Base-by-base conservation (phyloP, 1,140 invertebrate genomes). In the Lordiphosa clarofinis region DNA sequence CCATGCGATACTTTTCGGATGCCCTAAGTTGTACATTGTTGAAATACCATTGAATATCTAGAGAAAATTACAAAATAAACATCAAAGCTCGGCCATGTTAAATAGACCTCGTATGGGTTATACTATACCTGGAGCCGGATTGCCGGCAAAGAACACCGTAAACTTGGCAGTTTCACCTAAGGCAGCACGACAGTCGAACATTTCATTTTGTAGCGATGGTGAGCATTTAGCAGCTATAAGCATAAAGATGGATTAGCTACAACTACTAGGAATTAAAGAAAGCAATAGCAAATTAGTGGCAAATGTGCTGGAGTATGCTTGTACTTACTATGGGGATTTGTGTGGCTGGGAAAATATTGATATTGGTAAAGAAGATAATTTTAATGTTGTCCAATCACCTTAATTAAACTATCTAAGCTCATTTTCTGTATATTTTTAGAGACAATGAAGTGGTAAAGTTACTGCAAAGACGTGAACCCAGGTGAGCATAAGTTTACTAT, bases 41-140 rank as follows among this genome's bases (percentile, higher is more conserved):
- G 87, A 94, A 94, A 89, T 95, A 97, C 97, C 97, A 99, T 70
- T 94, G 93, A 62, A 98, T 93, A 91, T 36, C 8, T 19, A 15
- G 3, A 48, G 11, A 6, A 48, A 15, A 36, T 13, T 24, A 31
- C 31, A 31, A 31, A 31, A 6, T 8, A 8, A 5, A 8, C 28
- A 8, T 48, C 7, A 24, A 3, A 4, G 43, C 43, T 11, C 10
- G 4, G 4, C 47, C 6, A 8, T 37, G 7, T 31, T 31, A 19
- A 3, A 28, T 31, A 31, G 28, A 31, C 28, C 28, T 8, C 6
- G 7, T 31, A 7, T 31, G 1, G 5, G 2, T 9, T 24, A 64
- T 86, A 86, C 81, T 50, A 89, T 92, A 96, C 95, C 94, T 93
- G 96, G 96, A 72, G 87, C 90, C 47, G 96, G 96, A 87, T 94